Evolutionary conservation across 1,140 invertebrate species (phyloP), one percentile per base, ranked within the genome.

Genomic region (Brachystomella parvula): DNA sequence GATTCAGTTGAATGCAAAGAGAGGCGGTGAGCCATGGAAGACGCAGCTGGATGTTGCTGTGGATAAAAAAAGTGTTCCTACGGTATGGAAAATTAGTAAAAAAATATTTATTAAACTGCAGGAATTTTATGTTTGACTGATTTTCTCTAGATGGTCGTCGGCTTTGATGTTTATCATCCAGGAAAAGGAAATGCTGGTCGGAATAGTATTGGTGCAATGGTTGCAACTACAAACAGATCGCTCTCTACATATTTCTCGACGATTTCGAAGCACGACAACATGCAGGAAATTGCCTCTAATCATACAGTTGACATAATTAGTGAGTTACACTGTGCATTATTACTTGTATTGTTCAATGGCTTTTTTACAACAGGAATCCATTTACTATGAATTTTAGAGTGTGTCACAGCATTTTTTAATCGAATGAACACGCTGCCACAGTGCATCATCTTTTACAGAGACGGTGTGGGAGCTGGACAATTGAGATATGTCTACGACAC

Each of bases 131-230:
- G n/a, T n/a, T n/a, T n/a, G n/a, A n/a, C n/a, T n/a, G n/a, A n/a
- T n/a, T n/a, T n/a, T n/a, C n/a, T n/a, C n/a, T n/a, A 89, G 0
- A 95, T 96, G 92, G 82, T 92, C 0, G 79, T 90, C n/a, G 92
- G 92, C 1, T 92, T 89, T 71, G 92, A 95, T 75, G 87, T 91
- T 1, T 94, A 89, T 71, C 90, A 93, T 74, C 89, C 92, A 68
- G 68, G 56, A 15, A 57, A 21, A 81, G 3, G 64, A 79, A 78
- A 47, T 84, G 83, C 73, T 58, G 61, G 32, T 76, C 77, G 56
- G 82, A 9, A 24, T 12, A 83, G 75, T 82, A 86, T 84, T 79
- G 84, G 90, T 61, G 83, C 85, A 0, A 85, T 94, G 77, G 90
- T 94, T 0, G 85, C 88, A 0, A 87, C 88, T 0, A 79, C 89